Conservation (phyloP, 1,140 invertebrate genomes). For the Drosophila pruinosa region DNA sequence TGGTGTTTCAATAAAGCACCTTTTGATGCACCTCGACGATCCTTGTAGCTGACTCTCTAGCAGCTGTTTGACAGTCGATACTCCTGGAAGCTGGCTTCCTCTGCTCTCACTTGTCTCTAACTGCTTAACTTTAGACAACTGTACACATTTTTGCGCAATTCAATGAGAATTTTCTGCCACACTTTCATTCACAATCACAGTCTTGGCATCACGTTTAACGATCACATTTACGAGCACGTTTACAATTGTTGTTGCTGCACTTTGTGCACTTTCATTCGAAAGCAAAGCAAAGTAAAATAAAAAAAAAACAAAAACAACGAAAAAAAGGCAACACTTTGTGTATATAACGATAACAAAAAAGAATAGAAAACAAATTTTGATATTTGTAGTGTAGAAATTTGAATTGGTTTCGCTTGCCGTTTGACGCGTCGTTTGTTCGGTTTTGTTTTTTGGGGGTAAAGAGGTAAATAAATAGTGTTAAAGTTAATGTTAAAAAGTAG, state of each 20-base stretch:
- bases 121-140: background rate
- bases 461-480: slow-evolving; percentile 6
- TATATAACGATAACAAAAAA: background rate
- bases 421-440: background rate
- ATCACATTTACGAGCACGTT: slow-evolving; percentile 43
- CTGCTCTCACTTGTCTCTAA: background rate
- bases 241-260: slow-evolving; percentile 25
- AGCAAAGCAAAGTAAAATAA: slow-evolving; percentile 9
- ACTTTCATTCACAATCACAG: slow-evolving; percentile 34
- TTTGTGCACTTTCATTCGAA: slow-evolving; percentile 67
- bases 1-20: no score
- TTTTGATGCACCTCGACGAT: no score
- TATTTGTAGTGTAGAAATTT: slow-evolving; percentile 5
- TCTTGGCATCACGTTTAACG: slow-evolving; percentile 5
- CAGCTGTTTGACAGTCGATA: no score
- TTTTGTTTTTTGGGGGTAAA: background rate
- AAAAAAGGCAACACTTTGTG: no score
- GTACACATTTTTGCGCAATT: slow-evolving; percentile 21
- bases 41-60: no score
- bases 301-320: no score
- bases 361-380: slow-evolving; percentile 17
- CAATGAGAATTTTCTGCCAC: slow-evolving; percentile 7
- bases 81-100: no score
- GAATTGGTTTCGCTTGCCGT: no score
- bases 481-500: slow-evolving; percentile 36